Conservation (phyloP, 64 coral and sea anemone genomes). For the Actinia equina region DNA sequence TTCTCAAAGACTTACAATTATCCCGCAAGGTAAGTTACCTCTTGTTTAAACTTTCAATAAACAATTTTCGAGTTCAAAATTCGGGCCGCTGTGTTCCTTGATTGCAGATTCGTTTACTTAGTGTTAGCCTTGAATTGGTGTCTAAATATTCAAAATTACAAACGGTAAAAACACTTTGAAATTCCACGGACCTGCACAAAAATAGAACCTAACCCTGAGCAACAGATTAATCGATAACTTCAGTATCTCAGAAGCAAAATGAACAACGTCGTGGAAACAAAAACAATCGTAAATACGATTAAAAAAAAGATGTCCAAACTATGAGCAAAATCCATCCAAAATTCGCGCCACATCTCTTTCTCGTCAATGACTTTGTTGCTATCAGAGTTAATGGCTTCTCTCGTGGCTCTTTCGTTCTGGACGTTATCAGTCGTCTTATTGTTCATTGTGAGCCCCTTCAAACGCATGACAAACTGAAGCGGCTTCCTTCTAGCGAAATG, state of each 20-base stretch:
- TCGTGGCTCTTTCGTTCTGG: background rate
- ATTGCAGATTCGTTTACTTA: no score
- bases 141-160: no score
- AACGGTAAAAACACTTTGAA: no score
- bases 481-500: constrained; percentile 29
- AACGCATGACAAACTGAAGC: constrained; percentile 4
- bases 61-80: no score
- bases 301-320: constrained; percentile 22
- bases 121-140: no score
- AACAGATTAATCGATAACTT: no score
- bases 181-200: no score
- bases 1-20: no score
- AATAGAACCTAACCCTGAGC: no score
- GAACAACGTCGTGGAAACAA: background rate
- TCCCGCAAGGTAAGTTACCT: no score
- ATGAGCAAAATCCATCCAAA: constrained; percentile 35
- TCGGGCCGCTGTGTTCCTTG: no score
- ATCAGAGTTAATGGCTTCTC: background rate
- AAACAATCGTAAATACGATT: background rate
- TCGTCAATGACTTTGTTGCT: background rate
- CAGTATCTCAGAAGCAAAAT: background rate
- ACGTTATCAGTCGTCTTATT: background rate
- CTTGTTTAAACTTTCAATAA: no score
- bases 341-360: constrained; percentile 25
- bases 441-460: background rate